phyloP scores from a whole-genome alignment of 2,113 vertebrate genomes.

The Nematolebias whitei region DNA sequence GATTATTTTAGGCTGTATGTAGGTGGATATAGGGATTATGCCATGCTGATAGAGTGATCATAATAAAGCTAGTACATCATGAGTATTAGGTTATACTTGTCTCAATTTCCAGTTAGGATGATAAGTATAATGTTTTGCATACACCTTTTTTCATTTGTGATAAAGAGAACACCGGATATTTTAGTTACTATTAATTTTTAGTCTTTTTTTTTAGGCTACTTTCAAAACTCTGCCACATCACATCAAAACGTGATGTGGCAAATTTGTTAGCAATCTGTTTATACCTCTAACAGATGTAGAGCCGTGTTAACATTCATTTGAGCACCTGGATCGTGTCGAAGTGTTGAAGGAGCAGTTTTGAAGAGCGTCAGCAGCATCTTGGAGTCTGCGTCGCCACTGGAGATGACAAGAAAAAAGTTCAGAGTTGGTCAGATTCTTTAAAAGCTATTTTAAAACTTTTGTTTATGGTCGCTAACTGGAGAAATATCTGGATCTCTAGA shows the following conservation, averaged over 20 bases:
- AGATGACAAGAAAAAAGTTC: background rate
- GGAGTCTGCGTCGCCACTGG: background rate
- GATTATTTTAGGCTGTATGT: too few species aligned
- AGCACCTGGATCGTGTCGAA: conserved; percentile 12
- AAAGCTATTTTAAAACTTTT: background rate
- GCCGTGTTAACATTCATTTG: conserved; percentile 14
- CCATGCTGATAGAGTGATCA: too few species aligned
- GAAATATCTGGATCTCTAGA: background rate
- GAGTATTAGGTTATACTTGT: too few species aligned
- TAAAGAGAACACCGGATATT: background rate
- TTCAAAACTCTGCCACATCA: background rate
- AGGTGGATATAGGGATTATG: too few species aligned
- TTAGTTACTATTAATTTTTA: background rate
- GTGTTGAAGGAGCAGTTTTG: conserved; percentile 1
- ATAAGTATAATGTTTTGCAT: too few species aligned
- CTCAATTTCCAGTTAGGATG: too few species aligned
- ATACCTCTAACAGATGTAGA: conserved; percentile 7
- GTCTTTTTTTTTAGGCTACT: background rate
- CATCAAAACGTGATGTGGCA: background rate
- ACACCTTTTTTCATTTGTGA: too few species aligned
- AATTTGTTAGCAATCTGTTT: background rate
- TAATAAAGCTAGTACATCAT: too few species aligned
- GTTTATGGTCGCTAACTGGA: conserved; percentile 1
- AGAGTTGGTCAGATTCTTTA: background rate
- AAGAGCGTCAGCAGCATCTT: background rate